Evolutionary conservation across 2,113 vertebrate species (phyloP), one percentile per base, ranked within the genome.

Genomic region (Thalassarche chlororhynchos): DNA sequence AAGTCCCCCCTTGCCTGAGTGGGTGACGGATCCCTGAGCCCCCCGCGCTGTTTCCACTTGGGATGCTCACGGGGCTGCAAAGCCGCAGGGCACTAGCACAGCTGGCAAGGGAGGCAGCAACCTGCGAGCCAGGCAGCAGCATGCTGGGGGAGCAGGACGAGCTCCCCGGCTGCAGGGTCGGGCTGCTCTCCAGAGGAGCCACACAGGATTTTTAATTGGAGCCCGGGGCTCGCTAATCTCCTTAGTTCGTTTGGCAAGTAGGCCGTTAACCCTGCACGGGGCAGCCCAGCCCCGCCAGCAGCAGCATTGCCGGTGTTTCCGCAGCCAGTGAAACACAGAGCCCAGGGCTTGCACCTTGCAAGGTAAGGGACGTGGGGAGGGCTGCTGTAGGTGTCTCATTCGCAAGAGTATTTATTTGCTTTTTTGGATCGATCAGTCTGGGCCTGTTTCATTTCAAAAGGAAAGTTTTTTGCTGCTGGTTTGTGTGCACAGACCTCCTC

Each of bases 1-100:
- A 2, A 5, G 36, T 0, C 9, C 28, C 26, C 40, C 3, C 17
- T 17, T 2, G 6, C 36, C 32, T 0, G 3, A 10, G 20, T 52
- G 23, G 46, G 46, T 8, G 18, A 19, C 8, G 46, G 46, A 18
- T 32, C 36, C 49, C 26, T 0, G 17, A 15, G 14, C 10, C 52
- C 61, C 25, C 18, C 4, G 4, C 5, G 1, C 36, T 46, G 46
- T 46, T 46, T 46, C 46, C 46, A 19, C 42, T 20, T 5, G 19
- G 54, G 46, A 6, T 69, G 79, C 70, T 38, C 8, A 0, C 1
- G 31, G 87, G 77, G 44, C n/a, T 26, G 9, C 38, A 32, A 8
- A 54, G 57, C 26, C 6, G 8, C 1, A 3, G 5, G 51, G 52
- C n/a, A 23, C 16, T 1, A 3, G 65, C 7, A 4, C 6, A 13